Evolutionary conservation across 1,140 invertebrate genomes (phyloP).

Genomic region (Dendroctonus valens): DNA sequence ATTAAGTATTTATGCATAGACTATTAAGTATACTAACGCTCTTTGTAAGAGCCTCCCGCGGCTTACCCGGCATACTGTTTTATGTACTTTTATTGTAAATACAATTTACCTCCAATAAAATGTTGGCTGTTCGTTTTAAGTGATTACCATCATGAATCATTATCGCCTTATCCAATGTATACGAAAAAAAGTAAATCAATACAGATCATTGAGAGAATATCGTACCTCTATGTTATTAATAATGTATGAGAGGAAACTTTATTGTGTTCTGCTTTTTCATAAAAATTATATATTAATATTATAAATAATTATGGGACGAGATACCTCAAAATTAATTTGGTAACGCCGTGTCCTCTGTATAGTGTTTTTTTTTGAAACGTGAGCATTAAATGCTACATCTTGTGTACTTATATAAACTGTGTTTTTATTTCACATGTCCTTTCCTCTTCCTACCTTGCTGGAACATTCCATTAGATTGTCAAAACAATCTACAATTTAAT

Average conservation of each 20-base stretch:
- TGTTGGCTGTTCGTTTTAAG: slow-evolving; percentile 53
- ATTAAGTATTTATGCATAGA: slow-evolving; percentile 43
- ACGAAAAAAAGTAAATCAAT: slow-evolving; percentile 51
- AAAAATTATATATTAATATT: slow-evolving; percentile 50
- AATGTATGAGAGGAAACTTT: slow-evolving; percentile 51
- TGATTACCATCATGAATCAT: slow-evolving; percentile 53
- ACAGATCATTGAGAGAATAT: slow-evolving; percentile 51
- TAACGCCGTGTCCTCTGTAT: slow-evolving; percentile 59
- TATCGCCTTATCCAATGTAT: slow-evolving; percentile 54
- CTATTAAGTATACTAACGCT: slow-evolving; percentile 40
- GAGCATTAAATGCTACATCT: slow-evolving; percentile 66
- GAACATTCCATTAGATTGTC: too few species aligned
- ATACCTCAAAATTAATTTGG: slow-evolving; percentile 50
- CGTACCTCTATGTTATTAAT: slow-evolving; percentile 52
- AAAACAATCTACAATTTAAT: too few species aligned
- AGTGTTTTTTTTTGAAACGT: slow-evolving; percentile 65
- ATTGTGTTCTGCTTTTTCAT: slow-evolving; percentile 53
- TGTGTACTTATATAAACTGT: slow-evolving; percentile 58
- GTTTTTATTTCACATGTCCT: slow-evolving; percentile 46
- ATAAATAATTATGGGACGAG: slow-evolving; percentile 50
- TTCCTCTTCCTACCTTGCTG: too few species aligned
- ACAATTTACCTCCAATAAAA: slow-evolving; percentile 49
- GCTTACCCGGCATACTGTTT: slow-evolving; percentile 29
- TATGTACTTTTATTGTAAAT: slow-evolving; percentile 44
- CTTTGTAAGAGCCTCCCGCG: slow-evolving; percentile 21